Base-by-base conservation (phyloP, 2,888 invertebrate species). In the Acleris literana region DNA sequence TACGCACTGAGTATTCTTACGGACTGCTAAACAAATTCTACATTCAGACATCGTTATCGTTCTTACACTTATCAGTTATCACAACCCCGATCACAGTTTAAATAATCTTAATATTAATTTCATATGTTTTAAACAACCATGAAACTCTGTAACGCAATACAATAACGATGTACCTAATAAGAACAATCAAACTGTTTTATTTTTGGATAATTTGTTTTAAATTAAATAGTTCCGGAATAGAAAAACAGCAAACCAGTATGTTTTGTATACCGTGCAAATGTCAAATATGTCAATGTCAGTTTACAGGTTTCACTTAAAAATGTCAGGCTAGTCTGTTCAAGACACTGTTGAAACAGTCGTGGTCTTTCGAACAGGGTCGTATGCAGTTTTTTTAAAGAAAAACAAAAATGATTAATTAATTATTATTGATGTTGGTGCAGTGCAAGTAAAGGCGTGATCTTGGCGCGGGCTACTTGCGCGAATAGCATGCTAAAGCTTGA, bases 21-120 rank as follows among this genome's bases (percentile, higher is more conserved):
- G 71, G 44, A 61, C 49, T 64, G 68, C 70, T 67, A 87, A 76
- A 72, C 88, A 88, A 74, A 83, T 76, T 63, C 87, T 80, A 73
- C 88, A 88, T 72, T 77, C 80, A 18, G 77, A 70, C 82, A 84
- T 83, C n/a, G 43, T 55, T 43, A 44, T 16, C 44, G 44, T n/a
- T n/a, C n/a, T 46, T 9, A 39, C 11, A 39, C 13, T 13, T 39
- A 39, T 13, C 11, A 39, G 4, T 13, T 39, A 39, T 13, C 13
- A 4, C 39, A 13, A 39, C 7, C 11, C 3, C 33, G 33, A 33
- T 11, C 33, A 33, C 33, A 33, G 11, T 33, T 33, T 3, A 33
- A 33, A 33, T 9, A 9, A 51, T 22, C 13, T 18, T 22, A 13
- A 5, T 6, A 33, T 13, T 13, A 39, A 17, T 5, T 39, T 13